Base-by-base conservation (phyloP, 2,888 invertebrate genomes). In the Coelogynopora nodosa region DNA sequence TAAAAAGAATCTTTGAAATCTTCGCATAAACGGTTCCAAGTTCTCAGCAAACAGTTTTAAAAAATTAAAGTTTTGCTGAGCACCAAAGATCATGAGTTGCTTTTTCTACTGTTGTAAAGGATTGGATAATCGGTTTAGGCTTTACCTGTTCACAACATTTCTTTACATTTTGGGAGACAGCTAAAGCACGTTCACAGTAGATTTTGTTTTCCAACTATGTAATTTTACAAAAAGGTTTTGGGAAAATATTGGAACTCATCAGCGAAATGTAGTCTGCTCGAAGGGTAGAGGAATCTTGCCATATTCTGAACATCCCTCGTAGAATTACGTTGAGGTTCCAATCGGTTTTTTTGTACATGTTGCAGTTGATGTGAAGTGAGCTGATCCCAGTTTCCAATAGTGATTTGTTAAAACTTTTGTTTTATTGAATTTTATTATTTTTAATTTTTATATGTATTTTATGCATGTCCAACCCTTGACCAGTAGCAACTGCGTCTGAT, bases 181-280 rank as follows among this genome's bases (percentile, higher is more conserved):
- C 74, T 74, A 74, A n/a, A 74, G 74, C 74, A 74, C 74, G 23
- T 26, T 74, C 23, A 5, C 74, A 74, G 27, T 26, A 74, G 74
- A 18, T 49, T 49, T 49, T 49, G 49, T 49, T 49, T 49, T 49
- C 74, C 5, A 74, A 26, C 74, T 26, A 74, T 13, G 18, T 74
- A 74, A 74, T 74, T 74, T 2, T 74, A 26, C 74, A 74, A 26
- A 74, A 13, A 74, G 5, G 18, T 74, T 74, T 74, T n/a, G 23
- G 74, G 74, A 74, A 74, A 74, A 74, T 74, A 74, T 74, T 74
- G 74, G 74, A 23, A 74, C 74, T 23, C 74, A 74, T 74, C 74
- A 74, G 74, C 23, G 74, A 74, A 49, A 49, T 74, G 23, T 74
- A 74, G 27, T 74, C 74, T 74, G 74, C 18, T 74, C 74, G 27